A percentile compares a stretch with the other conserved stretches of the same genome.
Conservation (phyloP, 30 jellyfish, hydroid and myxozoan species). For the Aurelia coerulea region DNA sequence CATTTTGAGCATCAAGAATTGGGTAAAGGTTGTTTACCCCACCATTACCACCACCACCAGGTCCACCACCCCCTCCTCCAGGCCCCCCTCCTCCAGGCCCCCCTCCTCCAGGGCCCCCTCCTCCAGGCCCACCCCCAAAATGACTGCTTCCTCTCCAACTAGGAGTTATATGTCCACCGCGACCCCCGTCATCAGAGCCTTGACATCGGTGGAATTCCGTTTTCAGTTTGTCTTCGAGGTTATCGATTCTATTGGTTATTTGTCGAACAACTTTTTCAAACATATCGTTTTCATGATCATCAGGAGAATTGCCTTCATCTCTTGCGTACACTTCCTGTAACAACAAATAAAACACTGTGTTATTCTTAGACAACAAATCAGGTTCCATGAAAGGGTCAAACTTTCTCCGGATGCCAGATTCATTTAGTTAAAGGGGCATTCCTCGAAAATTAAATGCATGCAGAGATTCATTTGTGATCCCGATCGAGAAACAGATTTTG, state of each 20-base stretch:
- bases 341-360: neutral
- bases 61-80: slow-evolving; percentile 64
- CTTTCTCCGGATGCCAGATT: no score
- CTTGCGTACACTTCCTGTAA: slow-evolving; percentile 97
- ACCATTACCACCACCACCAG: slow-evolving; percentile 37
- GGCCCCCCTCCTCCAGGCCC: slow-evolving; percentile 82
- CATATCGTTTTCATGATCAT: slow-evolving; percentile 98
- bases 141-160: slow-evolving; percentile 61
- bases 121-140: slow-evolving; percentile 73
- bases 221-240: slow-evolving; percentile 83
- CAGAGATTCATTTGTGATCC: no score
- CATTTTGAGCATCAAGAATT: slow-evolving; percentile 63
- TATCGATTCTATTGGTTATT: slow-evolving; percentile 87
- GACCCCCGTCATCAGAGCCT: slow-evolving; percentile 30
- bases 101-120: slow-evolving; percentile 70
- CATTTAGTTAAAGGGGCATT: no score
- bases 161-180: slow-evolving; percentile 22
- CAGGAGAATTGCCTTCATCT: slow-evolving; percentile 99
- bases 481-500: no score
- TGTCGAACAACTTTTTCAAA: slow-evolving; percentile 94
- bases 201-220: neutral
- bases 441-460: no score
- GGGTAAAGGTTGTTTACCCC: slow-evolving; percentile 26
- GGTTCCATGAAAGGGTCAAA: no score
- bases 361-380: neutral